These are phyloP conservation scores for Pelecanus crispus DNA, from an alignment of 2,113 vertebrate genomes.

Conservation along the genomic window DNA sequence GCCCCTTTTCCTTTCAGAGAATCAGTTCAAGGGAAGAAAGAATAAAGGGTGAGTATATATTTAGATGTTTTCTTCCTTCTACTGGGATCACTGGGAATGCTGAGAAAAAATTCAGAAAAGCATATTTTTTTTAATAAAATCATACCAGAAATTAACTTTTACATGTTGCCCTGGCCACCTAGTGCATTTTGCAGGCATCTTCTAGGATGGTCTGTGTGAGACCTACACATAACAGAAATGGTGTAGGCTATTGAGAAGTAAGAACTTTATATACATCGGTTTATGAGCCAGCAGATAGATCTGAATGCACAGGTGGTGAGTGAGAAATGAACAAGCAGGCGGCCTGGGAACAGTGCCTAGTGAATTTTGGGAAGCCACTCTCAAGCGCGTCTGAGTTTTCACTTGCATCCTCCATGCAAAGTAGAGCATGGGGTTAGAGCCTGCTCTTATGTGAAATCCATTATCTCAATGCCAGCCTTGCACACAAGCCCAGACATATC, in stretches of 20 bases:
- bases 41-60: neutral
- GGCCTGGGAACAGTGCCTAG: slow-evolving; percentile 41
- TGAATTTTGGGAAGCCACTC: slow-evolving; percentile 31
- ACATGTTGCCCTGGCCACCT: neutral
- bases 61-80: neutral
- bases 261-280: neutral
- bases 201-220: neutral
- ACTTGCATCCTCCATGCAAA: neutral
- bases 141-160: neutral
- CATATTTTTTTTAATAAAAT: neutral
- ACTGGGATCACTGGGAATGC: neutral
- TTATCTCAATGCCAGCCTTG: neutral
- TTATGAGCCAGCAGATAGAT: slow-evolving; percentile 30
- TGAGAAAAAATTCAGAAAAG: neutral
- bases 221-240: neutral
- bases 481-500: neutral
- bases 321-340: slow-evolving; percentile 45
- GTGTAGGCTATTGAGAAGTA: neutral
- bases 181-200: neutral
- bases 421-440: neutral
- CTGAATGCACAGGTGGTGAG: slow-evolving; percentile 49
- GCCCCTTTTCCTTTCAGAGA: neutral
- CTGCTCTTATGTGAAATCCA: neutral
- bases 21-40: neutral
- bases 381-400: neutral